Percentiles rank a stretch among this genome's conserved stretches.
Evolutionary conservation across 1,140 invertebrate species (phyloP).

Genomic region (Paracyclopina nana): DNA sequence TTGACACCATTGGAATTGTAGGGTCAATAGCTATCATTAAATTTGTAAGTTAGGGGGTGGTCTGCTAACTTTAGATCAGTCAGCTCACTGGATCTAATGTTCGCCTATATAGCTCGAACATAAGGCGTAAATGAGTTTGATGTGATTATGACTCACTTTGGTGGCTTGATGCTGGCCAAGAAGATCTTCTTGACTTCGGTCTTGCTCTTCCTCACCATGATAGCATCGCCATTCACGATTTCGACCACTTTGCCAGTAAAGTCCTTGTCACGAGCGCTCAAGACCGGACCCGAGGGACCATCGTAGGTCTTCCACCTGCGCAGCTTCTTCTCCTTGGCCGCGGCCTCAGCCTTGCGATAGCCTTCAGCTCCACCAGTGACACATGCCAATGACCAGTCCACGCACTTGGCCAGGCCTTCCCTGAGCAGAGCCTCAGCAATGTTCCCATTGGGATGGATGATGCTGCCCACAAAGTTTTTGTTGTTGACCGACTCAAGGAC

Average conservation of each 20-base stretch:
- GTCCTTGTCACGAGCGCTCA: constrained; percentile 50
- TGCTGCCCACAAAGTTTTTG: constrained; percentile 72
- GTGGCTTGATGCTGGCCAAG: constrained; percentile 62
- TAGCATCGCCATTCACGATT: constrained; percentile 77
- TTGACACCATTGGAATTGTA: no score
- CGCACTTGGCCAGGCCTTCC: constrained; percentile 83
- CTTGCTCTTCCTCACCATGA: constrained; percentile 59
- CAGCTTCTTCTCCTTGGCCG: constrained; percentile 65
- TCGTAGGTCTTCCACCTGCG: constrained; percentile 70
- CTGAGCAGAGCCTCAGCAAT: constrained; percentile 78
- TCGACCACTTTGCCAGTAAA: constrained; percentile 71
- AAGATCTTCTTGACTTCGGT: constrained; percentile 76
- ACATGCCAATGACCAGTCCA: constrained; percentile 89
- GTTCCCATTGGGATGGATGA: constrained; percentile 79
- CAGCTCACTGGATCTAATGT: no score
- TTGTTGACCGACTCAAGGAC: constrained; percentile 68
- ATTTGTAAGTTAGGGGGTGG: no score
- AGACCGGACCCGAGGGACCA: not conserved
- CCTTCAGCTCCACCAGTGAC: constrained; percentile 61
- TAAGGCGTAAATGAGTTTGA: no score
- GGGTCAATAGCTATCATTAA: no score
- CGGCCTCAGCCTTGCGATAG: constrained; percentile 56
- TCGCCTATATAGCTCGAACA: no score
- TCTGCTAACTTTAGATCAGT: no score
- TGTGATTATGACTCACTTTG: constrained; percentile 1